Evolutionary conservation across 2,888 invertebrate genomes (phyloP).

Genomic region (Stramonita haemastoma): DNA sequence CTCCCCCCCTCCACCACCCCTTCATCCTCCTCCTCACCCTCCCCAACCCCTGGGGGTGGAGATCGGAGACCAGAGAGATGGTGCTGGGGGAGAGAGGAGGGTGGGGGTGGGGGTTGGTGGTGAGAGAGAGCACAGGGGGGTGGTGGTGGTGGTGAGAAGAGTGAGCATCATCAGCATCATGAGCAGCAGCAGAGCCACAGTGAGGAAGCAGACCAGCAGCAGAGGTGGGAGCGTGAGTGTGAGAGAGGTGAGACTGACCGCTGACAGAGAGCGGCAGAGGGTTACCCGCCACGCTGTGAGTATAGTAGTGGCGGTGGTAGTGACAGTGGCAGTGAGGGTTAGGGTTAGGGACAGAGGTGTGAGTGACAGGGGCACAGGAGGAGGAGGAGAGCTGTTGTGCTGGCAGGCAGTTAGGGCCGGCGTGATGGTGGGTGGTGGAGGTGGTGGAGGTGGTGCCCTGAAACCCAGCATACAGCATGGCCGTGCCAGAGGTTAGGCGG

Average conservation of each 20-base stretch:
- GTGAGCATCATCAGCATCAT: too few relatives aligned
- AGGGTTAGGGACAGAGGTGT: not conserved
- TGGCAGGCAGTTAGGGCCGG: constrained; percentile 28
- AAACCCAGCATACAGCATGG: constrained; percentile 34
- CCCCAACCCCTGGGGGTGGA: not conserved
- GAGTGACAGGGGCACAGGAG: not conserved
- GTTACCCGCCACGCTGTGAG: not conserved
- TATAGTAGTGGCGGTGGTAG: not conserved
- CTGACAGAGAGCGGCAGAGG: not conserved
- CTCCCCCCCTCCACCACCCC: not conserved
- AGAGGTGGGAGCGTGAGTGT: too few relatives aligned
- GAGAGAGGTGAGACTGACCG: not conserved
- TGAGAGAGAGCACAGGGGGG: not conserved
- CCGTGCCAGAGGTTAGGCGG: not conserved
- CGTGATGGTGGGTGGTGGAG: not conserved
- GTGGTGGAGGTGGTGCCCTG: constrained; percentile 27
- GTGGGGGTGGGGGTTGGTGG: not conserved
- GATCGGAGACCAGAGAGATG: constrained; percentile 23
- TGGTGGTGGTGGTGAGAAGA: too few relatives aligned
- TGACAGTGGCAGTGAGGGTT: not conserved
- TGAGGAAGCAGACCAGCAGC: too few relatives aligned
- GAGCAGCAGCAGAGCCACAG: too few relatives aligned
- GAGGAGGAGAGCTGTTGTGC: not conserved
- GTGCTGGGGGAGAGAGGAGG: constrained; percentile 28
- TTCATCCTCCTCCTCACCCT: not conserved